Base-by-base conservation (phyloP, 1,140 invertebrate genomes). In the Drosophila teissieri region DNA sequence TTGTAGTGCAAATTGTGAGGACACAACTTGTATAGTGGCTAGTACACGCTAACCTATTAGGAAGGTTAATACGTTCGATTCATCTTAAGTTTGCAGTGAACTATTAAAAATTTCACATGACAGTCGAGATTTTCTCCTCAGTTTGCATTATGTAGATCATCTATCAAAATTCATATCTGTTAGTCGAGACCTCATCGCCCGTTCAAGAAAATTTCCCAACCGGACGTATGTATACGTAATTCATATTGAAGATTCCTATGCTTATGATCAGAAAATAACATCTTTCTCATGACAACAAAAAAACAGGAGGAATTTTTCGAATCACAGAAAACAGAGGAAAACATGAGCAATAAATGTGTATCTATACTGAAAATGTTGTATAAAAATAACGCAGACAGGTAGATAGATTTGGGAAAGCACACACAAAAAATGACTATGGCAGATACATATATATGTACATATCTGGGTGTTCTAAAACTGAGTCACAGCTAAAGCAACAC, bases 311-410 rank as follows among this genome's bases (percentile, higher is more conserved):
- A 67, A 49, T 82, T 55, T 45, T 49, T 63, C 36, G 31, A 65
- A 68, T 51, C 31, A 49, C 49, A 82, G 65, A 64, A 64, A 64
- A 64, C 60, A 36, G 60, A 51, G 64, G 19, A 56, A 84, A 77
- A 88, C 70, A 56, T 85, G 68, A 78, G 63, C 73, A 68, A 73
- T 78, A 81, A 85, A 82, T 85, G 64, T 82, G 82, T 85, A 70
- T 85, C 64, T 85, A 64, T 61, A 52, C 51, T 75, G 82, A 78
- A 73, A 56, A 70, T 55, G 45, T 75, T 72, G 58, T 88, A 67
- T 78, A 84, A 73, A 89, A 84, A 88, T 80, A 88, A 90, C 84
- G 77, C 76, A 84, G 82, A 80, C 65, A 77, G 64, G 79, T 81
- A 81, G 57, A 73, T 61, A 79, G n/a, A 74, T 64, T 24, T 39